A percentile compares a stretch with the other conserved stretches of the same genome.
Evolutionary conservation across 2,797 vertebrate species (phyloP).

Genomic region (Semotilus atromaculatus): DNA sequence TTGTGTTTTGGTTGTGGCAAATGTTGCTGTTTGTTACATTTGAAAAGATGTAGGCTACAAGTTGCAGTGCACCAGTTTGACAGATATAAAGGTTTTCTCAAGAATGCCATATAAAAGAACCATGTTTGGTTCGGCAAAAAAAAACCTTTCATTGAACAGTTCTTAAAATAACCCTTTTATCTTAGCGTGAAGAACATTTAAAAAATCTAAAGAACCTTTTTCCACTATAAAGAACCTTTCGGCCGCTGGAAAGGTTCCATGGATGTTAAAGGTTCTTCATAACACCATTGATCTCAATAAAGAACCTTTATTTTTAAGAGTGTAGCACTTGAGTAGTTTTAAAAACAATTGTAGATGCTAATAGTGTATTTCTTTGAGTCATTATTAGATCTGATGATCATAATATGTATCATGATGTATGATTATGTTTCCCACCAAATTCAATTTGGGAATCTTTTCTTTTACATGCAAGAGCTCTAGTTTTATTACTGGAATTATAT

Average conservation of each 20-base stretch:
- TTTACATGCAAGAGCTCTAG: not conserved
- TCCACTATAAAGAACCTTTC: not conserved
- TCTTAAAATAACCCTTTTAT: not conserved
- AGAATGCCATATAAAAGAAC: not conserved
- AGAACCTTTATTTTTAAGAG: not conserved
- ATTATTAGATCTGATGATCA: not conserved
- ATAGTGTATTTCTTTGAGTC: not conserved
- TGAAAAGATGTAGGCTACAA: constrained; percentile 22
- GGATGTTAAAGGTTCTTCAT: not conserved
- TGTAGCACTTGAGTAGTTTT: not conserved
- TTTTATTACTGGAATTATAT: not conserved
- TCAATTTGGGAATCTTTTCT: not conserved
- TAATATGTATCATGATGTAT: not conserved
- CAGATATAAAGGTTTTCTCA: not conserved
- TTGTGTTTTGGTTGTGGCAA: constrained; percentile 11
- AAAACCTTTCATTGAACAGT: not conserved
- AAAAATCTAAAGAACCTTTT: not conserved
- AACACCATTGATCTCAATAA: not conserved
- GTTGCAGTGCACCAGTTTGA: constrained; percentile 11
- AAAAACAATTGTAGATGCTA: not conserved
- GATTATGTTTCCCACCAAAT: not conserved
- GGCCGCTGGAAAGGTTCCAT: not conserved
- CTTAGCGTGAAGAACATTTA: not conserved
- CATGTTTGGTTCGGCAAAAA: not conserved
- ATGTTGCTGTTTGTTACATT: constrained; percentile 26